Conservation (phyloP, 2,113 vertebrate species). For the Recurvirostra avosetta region DNA sequence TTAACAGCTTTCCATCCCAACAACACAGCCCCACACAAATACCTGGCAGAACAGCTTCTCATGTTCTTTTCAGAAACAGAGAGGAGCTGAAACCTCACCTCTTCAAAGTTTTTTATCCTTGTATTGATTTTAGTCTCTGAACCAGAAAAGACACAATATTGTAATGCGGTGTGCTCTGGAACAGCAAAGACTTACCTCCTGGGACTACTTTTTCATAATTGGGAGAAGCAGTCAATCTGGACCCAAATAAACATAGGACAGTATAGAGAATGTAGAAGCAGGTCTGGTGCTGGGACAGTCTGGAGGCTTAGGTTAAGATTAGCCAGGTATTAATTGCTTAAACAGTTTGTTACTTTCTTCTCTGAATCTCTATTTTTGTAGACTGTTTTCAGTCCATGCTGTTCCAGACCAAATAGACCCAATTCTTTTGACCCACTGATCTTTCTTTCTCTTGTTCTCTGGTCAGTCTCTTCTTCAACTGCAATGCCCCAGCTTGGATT, state of each 20-base stretch:
- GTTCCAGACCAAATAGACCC: not conserved
- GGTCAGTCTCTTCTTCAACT: not conserved
- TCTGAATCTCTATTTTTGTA: not conserved
- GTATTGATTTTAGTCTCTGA: not conserved
- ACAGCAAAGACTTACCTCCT: not conserved
- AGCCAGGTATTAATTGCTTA: not conserved
- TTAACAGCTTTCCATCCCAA: not conserved
- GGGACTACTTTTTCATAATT: not conserved
- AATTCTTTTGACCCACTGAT: not conserved
- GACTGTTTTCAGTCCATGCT: not conserved
- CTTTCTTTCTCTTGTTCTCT: not conserved
- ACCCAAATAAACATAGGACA: not conserved
- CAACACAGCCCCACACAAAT: not conserved
- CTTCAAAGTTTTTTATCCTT: not conserved
- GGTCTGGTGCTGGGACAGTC: not conserved
- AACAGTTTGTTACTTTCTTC: not conserved
- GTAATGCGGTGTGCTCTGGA: not conserved
- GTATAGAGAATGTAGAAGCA: not conserved
- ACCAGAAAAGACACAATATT: not conserved
- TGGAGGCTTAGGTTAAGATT: not conserved
- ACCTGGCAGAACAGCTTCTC: not conserved
- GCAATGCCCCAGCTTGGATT: not conserved
- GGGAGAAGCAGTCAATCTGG: not conserved
- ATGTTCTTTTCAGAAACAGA: not conserved
- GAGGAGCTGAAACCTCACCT: not conserved